phyloP scores from a whole-genome alignment of 2,113 vertebrate genomes.

The Malurus elegans region DNA sequence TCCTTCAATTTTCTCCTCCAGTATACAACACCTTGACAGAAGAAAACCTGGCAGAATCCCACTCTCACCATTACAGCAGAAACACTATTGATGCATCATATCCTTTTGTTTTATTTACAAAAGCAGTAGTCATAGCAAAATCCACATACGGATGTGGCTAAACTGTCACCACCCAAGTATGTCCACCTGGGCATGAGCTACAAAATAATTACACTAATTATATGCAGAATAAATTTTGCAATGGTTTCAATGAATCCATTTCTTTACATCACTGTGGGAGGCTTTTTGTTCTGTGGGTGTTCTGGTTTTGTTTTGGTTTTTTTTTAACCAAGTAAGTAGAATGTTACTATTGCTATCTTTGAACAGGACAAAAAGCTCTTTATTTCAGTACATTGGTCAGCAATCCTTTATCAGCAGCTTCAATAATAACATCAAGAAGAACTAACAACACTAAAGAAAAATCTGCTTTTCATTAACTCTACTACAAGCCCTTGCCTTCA shows the following conservation, averaged over 20 bases:
- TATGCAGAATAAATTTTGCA: background rate
- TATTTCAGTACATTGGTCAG: background rate
- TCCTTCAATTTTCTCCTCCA: background rate
- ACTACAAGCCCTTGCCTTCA: background rate
- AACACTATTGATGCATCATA: background rate
- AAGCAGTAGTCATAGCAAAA: background rate
- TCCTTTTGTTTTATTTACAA: background rate
- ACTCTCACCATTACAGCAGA: background rate
- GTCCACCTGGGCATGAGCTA: background rate
- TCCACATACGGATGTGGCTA: background rate
- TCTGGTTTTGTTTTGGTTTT: too few species aligned
- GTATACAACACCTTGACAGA: background rate
- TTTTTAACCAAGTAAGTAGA: background rate
- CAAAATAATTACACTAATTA: background rate
- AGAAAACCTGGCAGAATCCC: background rate
- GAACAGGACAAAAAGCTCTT: background rate
- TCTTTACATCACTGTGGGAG: background rate
- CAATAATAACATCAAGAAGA: background rate
- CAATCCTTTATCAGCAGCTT: background rate
- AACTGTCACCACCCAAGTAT: background rate
- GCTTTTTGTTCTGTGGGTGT: background rate
- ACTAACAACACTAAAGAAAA: background rate
- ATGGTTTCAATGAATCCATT: background rate
- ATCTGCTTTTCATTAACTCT: background rate
- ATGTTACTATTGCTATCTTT: background rate